phyloP scores from a whole-genome alignment of 1,140 invertebrate species.

The Daktulosphaira vitifoliae region DNA sequence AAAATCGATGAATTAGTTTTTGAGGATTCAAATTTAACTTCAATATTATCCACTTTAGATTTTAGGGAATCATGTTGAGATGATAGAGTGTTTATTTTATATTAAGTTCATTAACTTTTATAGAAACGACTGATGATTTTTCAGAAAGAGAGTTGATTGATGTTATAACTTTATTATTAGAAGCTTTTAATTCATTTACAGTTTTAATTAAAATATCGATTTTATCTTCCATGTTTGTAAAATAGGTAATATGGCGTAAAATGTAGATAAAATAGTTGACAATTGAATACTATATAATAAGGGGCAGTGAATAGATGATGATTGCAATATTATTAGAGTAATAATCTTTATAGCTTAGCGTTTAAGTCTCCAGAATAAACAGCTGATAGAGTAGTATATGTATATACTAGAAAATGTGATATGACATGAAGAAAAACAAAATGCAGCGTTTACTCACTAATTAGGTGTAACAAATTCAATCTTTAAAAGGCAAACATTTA shows the following conservation, averaged over 20 bases:
- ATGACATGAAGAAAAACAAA: not conserved
- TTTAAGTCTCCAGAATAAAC: constrained; percentile 1
- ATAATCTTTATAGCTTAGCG: constrained; percentile 1
- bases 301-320: constrained; percentile 2
- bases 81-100: not conserved
- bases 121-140: not conserved
- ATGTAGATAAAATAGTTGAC: constrained; percentile 7
- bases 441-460: not conserved
- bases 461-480: not conserved
- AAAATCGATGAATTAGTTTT: not conserved
- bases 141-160: not conserved
- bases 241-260: constrained; percentile 14
- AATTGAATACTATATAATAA: not conserved
- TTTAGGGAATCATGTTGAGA: not conserved
- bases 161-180: not conserved
- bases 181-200: not conserved
- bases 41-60: not conserved
- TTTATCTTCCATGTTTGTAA: constrained; percentile 4
- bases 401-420: not conserved
- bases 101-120: not conserved
- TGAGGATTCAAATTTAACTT: not conserved
- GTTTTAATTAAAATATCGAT: constrained; percentile 2
- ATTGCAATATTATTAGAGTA: not conserved
- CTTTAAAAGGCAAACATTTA: not conserved
- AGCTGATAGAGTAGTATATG: not conserved